Percentiles rank a stretch among this genome's conserved stretches.
These are phyloP conservation scores for Scaptomyza parva DNA, from an alignment of 2,888 invertebrate species.

Conservation along the genomic window DNA sequence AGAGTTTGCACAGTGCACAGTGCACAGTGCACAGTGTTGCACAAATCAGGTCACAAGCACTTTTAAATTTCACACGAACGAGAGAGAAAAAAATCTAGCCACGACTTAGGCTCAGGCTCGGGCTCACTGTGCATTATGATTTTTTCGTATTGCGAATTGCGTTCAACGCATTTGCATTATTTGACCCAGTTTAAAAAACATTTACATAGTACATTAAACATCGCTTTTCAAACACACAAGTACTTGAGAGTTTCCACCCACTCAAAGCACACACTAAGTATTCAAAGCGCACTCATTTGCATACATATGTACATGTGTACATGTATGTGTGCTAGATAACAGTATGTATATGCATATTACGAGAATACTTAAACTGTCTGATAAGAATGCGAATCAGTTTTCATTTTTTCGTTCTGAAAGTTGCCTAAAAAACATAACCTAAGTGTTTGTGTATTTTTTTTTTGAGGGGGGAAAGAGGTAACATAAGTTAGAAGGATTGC, in stretches of 20 bases:
- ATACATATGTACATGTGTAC: background rate
- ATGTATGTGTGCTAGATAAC: background rate
- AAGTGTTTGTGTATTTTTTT: background rate
- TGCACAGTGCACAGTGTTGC: too few species aligned
- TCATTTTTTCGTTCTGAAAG: too few species aligned
- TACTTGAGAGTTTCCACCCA: constrained; percentile 10
- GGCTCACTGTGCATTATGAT: constrained; percentile 49
- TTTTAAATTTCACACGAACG: background rate
- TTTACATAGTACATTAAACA: constrained; percentile 28
- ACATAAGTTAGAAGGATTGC: constrained; percentile 3
- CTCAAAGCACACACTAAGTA: constrained; percentile 8
- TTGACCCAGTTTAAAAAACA: constrained; percentile 64
- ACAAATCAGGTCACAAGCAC: background rate
- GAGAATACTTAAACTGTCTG: background rate
- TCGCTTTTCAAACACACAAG: constrained; percentile 23
- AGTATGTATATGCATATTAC: background rate
- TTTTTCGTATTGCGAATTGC: constrained; percentile 9
- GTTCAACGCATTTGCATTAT: constrained; percentile 56
- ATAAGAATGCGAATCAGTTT: background rate
- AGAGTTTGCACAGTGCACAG: constrained; percentile 35
- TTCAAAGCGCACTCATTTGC: constrained; percentile 22
- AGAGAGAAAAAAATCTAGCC: too few species aligned
- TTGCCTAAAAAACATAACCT: too few species aligned
- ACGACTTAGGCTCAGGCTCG: too few species aligned
- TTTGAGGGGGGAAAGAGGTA: constrained; percentile 2